Base-by-base conservation (phyloP, 2,797 vertebrate species). In the Acropternis orthonyx region DNA sequence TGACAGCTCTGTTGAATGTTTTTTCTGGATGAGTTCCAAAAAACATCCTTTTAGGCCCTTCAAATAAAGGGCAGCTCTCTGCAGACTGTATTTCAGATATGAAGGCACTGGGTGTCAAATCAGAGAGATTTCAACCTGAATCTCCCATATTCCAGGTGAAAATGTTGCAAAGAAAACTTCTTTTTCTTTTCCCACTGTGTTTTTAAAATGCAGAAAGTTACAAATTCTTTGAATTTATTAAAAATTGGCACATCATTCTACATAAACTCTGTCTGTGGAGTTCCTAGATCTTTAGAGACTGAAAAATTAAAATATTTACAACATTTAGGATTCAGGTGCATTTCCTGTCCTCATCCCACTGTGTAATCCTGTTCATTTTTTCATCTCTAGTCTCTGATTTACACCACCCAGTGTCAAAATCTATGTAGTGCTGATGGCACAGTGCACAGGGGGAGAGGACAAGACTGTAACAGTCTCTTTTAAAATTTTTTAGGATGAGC, bases 321-420 rank as follows among this genome's bases (percentile, higher is more conserved):
- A 76, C 73, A 56, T 27, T 1, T 32, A 14, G 6, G 11, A 21
- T 36, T 68, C 3, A 10, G 56, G 11, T 0, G 0, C 15, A 27
- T 37, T 67, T 32, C 34, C 27, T 63, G 27, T 80, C 13, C 11
- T 76, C 3, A 41, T 68, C 7, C 9, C 5, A 13, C 27, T 52
- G 9, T 44, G 17, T n/a, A 88, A 72, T n/a, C 16, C 48, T 26
- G 9, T n/a, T 6, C 49, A 20, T 43, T 92, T 81, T 77, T 69
- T 56, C 58, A 48, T 19, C 30, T 75, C 36, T 43, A 15, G 26
- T 36, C 48, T 89, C 32, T 52, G 46, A 51, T 76, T 75, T 61
- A 30, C 11, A 66, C 16, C 9, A 55, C 6, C 14, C 37, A 58
- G 34, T 46, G 16, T 77, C 28, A 66, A 92, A 84, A 59, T 37